Percentiles rank a stretch among this genome's conserved stretches.
Conservation (phyloP, 1,140 invertebrate genomes). For the Antheraea pernyi region DNA sequence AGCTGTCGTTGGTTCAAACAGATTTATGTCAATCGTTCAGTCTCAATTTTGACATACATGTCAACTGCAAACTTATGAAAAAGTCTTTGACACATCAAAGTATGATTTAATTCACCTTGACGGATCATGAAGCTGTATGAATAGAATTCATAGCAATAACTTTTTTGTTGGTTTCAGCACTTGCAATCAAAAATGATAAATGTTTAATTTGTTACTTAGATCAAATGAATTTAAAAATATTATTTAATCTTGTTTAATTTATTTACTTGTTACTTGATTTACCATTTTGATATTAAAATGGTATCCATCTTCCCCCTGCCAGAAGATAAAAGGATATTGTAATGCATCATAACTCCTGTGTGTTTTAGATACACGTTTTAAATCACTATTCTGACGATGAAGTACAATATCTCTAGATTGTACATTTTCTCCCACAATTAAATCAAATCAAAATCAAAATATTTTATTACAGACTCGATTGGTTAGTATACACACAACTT, state of each 20-base stretch:
- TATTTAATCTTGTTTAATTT: constrained; percentile 21
- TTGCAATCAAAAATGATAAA: constrained; percentile 20
- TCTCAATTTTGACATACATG: constrained; percentile 11
- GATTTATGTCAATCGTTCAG: constrained; percentile 17
- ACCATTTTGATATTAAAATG: constrained; percentile 38
- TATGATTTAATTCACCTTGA: constrained; percentile 40
- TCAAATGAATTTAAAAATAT: constrained; percentile 16
- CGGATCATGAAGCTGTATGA: constrained; percentile 50
- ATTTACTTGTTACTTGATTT: constrained; percentile 37
- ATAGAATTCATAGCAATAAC: constrained; percentile 44
- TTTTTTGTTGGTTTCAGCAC: constrained; percentile 26
- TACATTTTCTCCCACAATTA: constrained; percentile 61
- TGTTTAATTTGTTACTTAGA: constrained; percentile 12
- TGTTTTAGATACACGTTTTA: constrained; percentile 18
- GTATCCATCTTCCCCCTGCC: constrained; percentile 66
- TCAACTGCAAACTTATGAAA: constrained; percentile 49
- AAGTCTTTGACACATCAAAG: constrained; percentile 42
- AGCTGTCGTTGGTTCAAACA: background rate
- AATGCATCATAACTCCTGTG: constrained; percentile 22
- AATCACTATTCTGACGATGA: constrained; percentile 17
- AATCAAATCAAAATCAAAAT: too few relatives aligned
- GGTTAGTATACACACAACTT: too few relatives aligned
- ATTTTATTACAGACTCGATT: too few relatives aligned
- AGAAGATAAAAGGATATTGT: constrained; percentile 62
- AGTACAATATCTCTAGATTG: constrained; percentile 64